Base-by-base conservation (phyloP, 2,888 invertebrate species). In the Muschampia plurimacula region DNA sequence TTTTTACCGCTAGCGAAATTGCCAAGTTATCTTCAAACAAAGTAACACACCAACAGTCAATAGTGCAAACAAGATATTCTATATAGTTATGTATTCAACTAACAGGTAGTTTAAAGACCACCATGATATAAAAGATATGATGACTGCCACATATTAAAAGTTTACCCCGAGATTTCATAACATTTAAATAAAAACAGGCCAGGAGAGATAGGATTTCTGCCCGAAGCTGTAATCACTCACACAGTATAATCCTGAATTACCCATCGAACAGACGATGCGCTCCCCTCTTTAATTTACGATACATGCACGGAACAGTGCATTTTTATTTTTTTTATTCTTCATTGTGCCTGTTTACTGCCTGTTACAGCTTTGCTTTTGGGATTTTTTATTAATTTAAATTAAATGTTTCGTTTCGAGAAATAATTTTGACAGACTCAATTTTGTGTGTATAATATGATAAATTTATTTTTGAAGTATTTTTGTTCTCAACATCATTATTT, bases 211-310 rank as follows among this genome's bases (percentile, higher is more conserved):
- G 13, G 41, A 41, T 52, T 57, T 41, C 55, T 41, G 28, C 41
- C 57, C 13, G 41, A 41, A 41, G 49, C n/a, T 55, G 55, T 64
- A 69, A 55, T 69, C 69, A 69, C 28, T 64, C 69, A 69, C 36
- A 55, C 63, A 46, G 69, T 41, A 32, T 68, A 52, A 49, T 64
- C 28, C 69, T 64, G 69, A 64, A 69, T 69, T 69, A 69, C 41
- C 63, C 55, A 69, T 63, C 44, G 55, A 28, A 7, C 32, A 28
- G n/a, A 57, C 49, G 62, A 15, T 22, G 63, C 69, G 69, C 49
- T 64, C 41, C 69, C 55, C 69, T 64, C 63, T 69, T 69, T 55
- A 70, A 64, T 64, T 70, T 57, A 55, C 55, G 44, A 64, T 55
- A 13, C 15, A 55, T 55, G n/a, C 49, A 15, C n/a, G 52, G 52